Conservation (phyloP, 2,113 vertebrate species). For the Ageneiosus marmoratus region DNA sequence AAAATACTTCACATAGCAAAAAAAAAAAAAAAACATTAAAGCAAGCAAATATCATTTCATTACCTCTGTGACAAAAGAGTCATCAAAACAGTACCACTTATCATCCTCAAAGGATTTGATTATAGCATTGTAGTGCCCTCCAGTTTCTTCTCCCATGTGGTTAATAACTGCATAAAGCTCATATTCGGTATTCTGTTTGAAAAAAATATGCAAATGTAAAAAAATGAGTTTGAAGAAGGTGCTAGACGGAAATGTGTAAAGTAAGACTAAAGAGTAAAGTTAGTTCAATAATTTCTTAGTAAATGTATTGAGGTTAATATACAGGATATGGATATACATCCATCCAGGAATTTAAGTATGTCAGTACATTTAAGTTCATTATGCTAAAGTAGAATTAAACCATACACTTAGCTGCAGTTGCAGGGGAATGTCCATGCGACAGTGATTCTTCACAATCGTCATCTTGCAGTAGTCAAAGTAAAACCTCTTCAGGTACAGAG, state of each 20-base stretch:
- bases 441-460: constrained; percentile 60
- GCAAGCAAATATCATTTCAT: background rate
- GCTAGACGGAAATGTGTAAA: background rate
- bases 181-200: constrained; percentile 56
- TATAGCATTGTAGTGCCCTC: constrained; percentile 62
- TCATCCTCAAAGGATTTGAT: constrained; percentile 56
- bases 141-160: constrained; percentile 56
- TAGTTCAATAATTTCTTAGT: background rate
- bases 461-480: constrained; percentile 54
- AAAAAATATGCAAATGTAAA: background rate
- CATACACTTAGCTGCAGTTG: constrained; percentile 48
- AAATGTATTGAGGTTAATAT: background rate
- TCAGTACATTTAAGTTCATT: background rate
- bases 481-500: constrained; percentile 70
- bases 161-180: constrained; percentile 66
- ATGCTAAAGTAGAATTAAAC: background rate
- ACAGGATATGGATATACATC: background rate
- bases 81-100: constrained; percentile 64
- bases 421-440: constrained; percentile 48
- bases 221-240: background rate
- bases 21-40: no score
- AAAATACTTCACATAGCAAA: no score
- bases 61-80: constrained; percentile 55
- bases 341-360: background rate
- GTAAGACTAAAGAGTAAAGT: background rate